These are phyloP conservation scores for Pinctada fucata DNA, from an alignment of 2,888 invertebrate species.

Conservation along the genomic window DNA sequence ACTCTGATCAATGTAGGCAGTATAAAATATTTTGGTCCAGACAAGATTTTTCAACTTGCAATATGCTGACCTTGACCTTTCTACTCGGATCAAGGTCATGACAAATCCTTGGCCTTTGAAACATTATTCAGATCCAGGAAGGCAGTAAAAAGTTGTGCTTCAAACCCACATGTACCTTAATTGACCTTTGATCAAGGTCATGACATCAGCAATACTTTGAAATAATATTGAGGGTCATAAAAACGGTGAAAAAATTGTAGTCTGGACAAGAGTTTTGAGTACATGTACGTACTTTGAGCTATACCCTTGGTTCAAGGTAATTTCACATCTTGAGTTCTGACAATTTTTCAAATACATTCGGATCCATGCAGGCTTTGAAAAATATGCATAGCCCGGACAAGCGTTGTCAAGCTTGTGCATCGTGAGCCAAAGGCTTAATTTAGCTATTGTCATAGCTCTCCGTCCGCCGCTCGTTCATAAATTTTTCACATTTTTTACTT, in stretches of 20 bases:
- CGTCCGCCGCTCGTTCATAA: too few relatives aligned
- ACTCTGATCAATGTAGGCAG: background rate
- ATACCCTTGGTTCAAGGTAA: background rate
- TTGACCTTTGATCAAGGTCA: constrained; percentile 1
- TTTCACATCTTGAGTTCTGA: background rate
- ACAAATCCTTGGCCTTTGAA: background rate
- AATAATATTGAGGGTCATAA: background rate
- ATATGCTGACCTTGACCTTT: background rate
- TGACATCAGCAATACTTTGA: background rate
- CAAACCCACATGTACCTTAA: background rate
- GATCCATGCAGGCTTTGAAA: background rate
- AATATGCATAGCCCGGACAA: background rate
- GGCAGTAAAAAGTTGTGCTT: background rate
- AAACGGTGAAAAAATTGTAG: background rate
- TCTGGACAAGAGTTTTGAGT: background rate
- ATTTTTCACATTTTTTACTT: too few relatives aligned
- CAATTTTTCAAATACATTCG: background rate
- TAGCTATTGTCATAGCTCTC: too few relatives aligned
- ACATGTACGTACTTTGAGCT: background rate
- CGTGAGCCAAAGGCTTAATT: background rate
- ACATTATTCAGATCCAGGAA: background rate
- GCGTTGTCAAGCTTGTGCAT: background rate
- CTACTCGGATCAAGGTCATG: background rate
- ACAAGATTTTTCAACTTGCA: background rate
- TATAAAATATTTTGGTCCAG: background rate